phyloP scores from a whole-genome alignment of 2,113 vertebrate species.

The Pica pica region DNA sequence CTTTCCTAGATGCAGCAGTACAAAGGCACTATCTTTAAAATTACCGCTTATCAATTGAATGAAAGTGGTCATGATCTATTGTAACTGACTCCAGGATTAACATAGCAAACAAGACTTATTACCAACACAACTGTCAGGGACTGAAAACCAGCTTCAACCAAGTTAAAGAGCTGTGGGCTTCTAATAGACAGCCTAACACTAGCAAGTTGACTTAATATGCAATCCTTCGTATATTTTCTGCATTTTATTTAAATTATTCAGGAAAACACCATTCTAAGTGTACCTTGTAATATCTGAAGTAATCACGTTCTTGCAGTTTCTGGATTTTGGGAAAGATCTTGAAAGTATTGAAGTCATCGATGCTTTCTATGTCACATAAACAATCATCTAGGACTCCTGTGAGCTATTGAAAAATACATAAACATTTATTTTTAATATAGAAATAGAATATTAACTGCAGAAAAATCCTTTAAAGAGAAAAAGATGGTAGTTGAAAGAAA shows the following conservation, averaged over 20 bases:
- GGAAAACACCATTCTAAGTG: neutral
- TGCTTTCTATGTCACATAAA: slow-evolving; percentile 95
- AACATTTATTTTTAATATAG: neutral
- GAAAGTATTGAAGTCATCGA: slow-evolving; percentile 96
- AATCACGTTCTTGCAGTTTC: slow-evolving; percentile 88
- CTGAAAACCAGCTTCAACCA: neutral
- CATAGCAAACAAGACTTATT: neutral
- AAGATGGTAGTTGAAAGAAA: neutral
- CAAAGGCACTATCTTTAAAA: neutral
- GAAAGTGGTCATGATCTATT: neutral
- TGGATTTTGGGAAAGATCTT: slow-evolving; percentile 90
- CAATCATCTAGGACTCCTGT: slow-evolving; percentile 95
- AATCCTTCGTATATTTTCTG: neutral
- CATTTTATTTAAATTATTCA: neutral
- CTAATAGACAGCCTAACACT: neutral
- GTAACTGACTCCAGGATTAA: neutral
- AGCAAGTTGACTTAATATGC: neutral
- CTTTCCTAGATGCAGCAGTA: neutral
- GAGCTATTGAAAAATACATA: slow-evolving; percentile 70
- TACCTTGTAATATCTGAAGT: slow-evolving; percentile 97
- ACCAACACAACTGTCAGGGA: neutral
- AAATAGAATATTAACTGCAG: neutral
- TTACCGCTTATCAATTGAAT: neutral
- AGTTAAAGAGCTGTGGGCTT: neutral
- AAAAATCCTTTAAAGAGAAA: neutral